Percentiles rank a stretch among this genome's conserved stretches.
Evolutionary conservation across 2,797 vertebrate genomes (phyloP).

Genomic region (Acipenser oxyrinchus): DNA sequence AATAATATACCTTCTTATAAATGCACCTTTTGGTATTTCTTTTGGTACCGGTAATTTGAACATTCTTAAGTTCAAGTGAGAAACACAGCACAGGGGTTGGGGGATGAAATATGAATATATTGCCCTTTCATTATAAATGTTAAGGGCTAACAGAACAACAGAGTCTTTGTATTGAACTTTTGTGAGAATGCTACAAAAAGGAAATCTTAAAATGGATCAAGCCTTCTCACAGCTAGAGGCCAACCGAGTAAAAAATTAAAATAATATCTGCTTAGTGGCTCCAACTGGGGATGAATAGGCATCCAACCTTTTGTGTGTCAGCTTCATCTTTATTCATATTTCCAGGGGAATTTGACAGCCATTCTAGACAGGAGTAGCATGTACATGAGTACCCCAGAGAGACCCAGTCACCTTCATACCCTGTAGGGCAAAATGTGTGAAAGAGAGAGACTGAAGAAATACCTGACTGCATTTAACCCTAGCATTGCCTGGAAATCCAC

Average conservation of each 20-base stretch:
- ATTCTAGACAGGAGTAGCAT: background rate
- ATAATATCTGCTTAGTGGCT: conserved; percentile 1
- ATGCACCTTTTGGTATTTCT: conserved; percentile 51
- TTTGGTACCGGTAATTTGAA: conserved; percentile 44
- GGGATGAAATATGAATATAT: conserved; percentile 40
- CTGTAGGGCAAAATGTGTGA: background rate
- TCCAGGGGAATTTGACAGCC: background rate
- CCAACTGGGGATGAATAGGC: conserved; percentile 21
- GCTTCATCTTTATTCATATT: conserved; percentile 13
- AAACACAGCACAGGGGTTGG: background rate
- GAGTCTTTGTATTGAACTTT: conserved; percentile 56
- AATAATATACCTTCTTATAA: conserved; percentile 32
- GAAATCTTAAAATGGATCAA: conserved; percentile 49
- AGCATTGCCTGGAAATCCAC: no score
- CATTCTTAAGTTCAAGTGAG: conserved; percentile 56
- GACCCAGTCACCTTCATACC: background rate
- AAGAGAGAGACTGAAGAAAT: background rate
- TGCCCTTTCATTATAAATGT: conserved; percentile 55
- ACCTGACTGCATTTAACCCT: no score
- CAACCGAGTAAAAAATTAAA: background rate
- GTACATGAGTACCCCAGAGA: background rate
- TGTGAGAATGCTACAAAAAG: conserved; percentile 53
- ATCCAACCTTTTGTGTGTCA: conserved; percentile 16
- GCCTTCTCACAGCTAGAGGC: conserved; percentile 31
- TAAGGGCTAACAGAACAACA: conserved; percentile 56